Evolutionary conservation across 2,797 vertebrate species (phyloP), one percentile per base, ranked within the genome.

Genomic region (Coregonus suidteri): DNA sequence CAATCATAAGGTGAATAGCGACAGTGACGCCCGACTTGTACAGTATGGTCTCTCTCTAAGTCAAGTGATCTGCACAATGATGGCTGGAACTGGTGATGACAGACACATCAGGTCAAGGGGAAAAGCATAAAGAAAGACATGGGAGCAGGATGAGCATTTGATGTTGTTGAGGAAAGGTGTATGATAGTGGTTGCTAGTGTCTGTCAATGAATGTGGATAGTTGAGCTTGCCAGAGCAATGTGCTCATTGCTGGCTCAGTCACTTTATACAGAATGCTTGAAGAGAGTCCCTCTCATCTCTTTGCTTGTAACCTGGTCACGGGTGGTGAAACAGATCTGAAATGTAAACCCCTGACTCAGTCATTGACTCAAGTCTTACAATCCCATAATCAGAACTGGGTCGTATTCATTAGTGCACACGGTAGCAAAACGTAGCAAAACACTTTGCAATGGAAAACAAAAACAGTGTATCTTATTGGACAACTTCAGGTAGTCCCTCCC

Each of bases 1-100:
- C 84, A 87, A 91, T 89, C 83, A 87, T 84, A 84, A 81, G 78
- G 80, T 89, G 89, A 83, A 81, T 82, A 77, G 51, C 30, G 81
- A 88, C 77, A 72, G 90, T 90, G 89, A 87, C 75, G 88, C 86
- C 82, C 89, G 86, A 86, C 78, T 87, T 89, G 31, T 16, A 35
- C 84, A 75, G 79, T 85, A 89, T 84, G 85, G 73, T 86, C 85
- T 88, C 81, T 90, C 82, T 81, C 77, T 82, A 86, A 47, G 72
- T 67, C 85, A 79, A 20, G 56, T 16, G 14, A 16, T 11, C 41
- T 13, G 77, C 37, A 78, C 31, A 78, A 34, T 4, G 14, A 35
- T 35, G 59, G 47, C 37, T 52, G 30, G 51, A 76, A 51, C 67
- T 54, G 47, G 9, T 20, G 31, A 68, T 81, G 87, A 86, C 84